Evolutionary conservation across 2,888 invertebrate genomes (phyloP), one percentile per base, ranked within the genome.

Genomic region (Erebia palarica): DNA sequence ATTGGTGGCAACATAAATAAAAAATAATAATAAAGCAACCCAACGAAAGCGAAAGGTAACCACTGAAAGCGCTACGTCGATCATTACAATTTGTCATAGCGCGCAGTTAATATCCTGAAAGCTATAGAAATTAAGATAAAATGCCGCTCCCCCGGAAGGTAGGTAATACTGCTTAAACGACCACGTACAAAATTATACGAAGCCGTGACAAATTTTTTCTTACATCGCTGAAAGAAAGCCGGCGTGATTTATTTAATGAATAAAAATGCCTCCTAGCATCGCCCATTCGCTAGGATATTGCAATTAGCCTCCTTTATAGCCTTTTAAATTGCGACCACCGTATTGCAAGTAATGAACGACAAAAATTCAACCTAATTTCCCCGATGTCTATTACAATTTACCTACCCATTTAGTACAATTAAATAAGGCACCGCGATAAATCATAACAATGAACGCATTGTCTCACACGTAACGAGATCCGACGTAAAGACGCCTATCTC

Each of bases 161-260:
- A 85, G 85, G 88, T 86, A 89, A 89, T 90, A 87, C 86, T 78
- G 85, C 79, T 85, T 83, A 85, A 85, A 85, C 85, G 87, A 81
- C 82, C 92, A 91, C 92, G 91, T 91, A 91, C 92, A 88, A 92
- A 92, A 92, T 92, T 93, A 91, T 88, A 85, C 83, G 87, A 86
- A 90, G 86, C 88, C 85, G 89, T 89, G 92, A 92, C 92, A 91
- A 47, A 84, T 91, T 92, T 92, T 91, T 91, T 87, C 84, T 82
- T 84, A 86, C 87, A 90, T 88, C 90, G 86, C 81, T 77, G 77
- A 75, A 79, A 84, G 83, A 85, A 86, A 89, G 89, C 88, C 85
- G 57, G 74, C 47, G 84, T 92, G 92, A 92, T 91, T 92, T 91
- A 92, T 92, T 83, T 93, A 92, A 93, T 93, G 93, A 92, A 91